Conservation (phyloP, 2,113 vertebrate genomes). For the Megalops atlanticus region DNA sequence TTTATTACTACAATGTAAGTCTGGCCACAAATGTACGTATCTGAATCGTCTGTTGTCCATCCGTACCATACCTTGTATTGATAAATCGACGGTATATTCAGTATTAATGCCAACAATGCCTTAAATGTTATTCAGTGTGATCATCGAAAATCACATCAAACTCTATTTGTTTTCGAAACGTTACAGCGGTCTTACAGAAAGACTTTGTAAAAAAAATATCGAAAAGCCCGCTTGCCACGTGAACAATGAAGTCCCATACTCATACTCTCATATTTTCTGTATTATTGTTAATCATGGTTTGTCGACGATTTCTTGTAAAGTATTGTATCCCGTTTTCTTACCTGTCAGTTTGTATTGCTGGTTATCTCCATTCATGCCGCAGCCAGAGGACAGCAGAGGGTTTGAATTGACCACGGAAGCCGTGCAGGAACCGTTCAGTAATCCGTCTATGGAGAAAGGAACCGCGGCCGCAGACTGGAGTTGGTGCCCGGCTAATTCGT, state of each 20-base stretch:
- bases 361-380: slow-evolving; percentile 77
- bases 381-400: slow-evolving; percentile 80
- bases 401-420: slow-evolving; percentile 85
- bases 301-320: neutral
- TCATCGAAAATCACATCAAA: neutral
- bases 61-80: neutral
- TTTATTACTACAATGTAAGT: neutral
- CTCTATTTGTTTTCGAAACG: neutral
- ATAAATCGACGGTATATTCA: slow-evolving; percentile 7
- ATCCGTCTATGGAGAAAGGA: slow-evolving; percentile 97
- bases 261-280: neutral
- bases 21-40: neutral
- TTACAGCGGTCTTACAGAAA: neutral
- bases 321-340: slow-evolving; percentile 53
- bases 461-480: slow-evolving; percentile 82
- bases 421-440: slow-evolving; percentile 91
- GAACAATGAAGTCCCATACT: neutral
- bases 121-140: slow-evolving; percentile 7
- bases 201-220: neutral
- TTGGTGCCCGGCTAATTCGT: slow-evolving; percentile 91
- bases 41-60: slow-evolving; percentile 7
- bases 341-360: slow-evolving; percentile 92
- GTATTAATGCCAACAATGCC: neutral
- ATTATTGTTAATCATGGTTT: slow-evolving; percentile 2
- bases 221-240: neutral